A percentile compares a stretch with the other conserved stretches of the same genome.
phyloP scores from a whole-genome alignment of 2,888 invertebrate genomes.

The Pammene fasciana region DNA sequence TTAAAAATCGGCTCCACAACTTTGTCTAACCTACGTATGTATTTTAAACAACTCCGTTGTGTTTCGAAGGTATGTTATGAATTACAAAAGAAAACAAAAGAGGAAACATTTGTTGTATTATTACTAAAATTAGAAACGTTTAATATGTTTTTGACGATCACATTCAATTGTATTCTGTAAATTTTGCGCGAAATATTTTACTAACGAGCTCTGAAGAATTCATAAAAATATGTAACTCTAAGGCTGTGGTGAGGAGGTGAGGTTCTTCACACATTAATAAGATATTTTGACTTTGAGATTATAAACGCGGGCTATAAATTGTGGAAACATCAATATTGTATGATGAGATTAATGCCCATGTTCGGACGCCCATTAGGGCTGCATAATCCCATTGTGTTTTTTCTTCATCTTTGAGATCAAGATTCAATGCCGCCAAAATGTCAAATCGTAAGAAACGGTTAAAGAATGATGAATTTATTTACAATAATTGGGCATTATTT shows the following conservation, averaged over 20 bases:
- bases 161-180: conserved; percentile 81
- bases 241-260: conserved; percentile 68
- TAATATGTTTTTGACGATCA: conserved; percentile 69
- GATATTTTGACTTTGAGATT: conserved; percentile 77
- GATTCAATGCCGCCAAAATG: conserved; percentile 69
- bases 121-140: conserved; percentile 68
- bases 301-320: conserved; percentile 76
- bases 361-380: conserved; percentile 77
- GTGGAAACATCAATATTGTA: conserved; percentile 80
- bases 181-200: conserved; percentile 69
- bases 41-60: conserved; percentile 54
- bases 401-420: conserved; percentile 65
- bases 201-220: conserved; percentile 74
- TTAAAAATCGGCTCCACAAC: conserved; percentile 58
- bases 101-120: conserved; percentile 56
- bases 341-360: conserved; percentile 82
- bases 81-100: conserved; percentile 51
- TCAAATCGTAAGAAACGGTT: conserved; percentile 64
- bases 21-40: conserved; percentile 57
- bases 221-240: conserved; percentile 74
- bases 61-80: conserved; percentile 61
- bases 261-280: conserved; percentile 82
- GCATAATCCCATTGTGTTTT: conserved; percentile 81
- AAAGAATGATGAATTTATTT: conserved; percentile 67
- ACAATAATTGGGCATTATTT: conserved; percentile 52